Evolutionary conservation across 2,888 invertebrate genomes (phyloP), one percentile per base, ranked within the genome.

Genomic region (Diloba caeruleocephala): DNA sequence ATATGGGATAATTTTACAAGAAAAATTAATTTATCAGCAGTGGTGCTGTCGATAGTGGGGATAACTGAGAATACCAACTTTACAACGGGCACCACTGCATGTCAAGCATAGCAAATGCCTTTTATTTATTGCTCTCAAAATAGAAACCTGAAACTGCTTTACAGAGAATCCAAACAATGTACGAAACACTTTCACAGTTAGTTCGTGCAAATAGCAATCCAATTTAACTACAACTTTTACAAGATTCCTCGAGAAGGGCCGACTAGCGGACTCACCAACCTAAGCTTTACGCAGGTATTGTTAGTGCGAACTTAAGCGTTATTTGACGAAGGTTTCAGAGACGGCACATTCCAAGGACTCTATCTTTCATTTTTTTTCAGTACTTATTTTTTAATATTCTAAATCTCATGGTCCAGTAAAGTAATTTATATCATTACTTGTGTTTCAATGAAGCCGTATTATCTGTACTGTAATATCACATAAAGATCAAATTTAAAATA

Each of bases 171-270:
- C 49, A 46, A 52, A 63, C 53, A 52, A 37, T 41, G 26, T 36
- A 42, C 17, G 49, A 41, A 21, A 58, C 53, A 45, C 32, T 59
- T 55, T 55, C 31, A 52, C 28, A 46, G 37, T 38, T 45, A 43
- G 44, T 49, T 59, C 34, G 46, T 50, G 38, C 43, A 58, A 64
- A 58, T 50, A 56, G 42, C 44, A 60, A 64, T 63, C 45, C 57
- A 65, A 74, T 75, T 71, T 67, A 56, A 66, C 50, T 55, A 68
- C 52, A 71, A 63, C 31, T 61, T 72, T 42, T 52, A 53, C 48
- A 60, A 52, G 45, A 64, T 53, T 43, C 29, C 28, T 28, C 33
- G 42, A 59, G 52, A 51, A 56, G 42, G 59, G 55, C 37, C 45
- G 37, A 46, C 46, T 60, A 43, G 26, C 58, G 36, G 41, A 5